These are phyloP conservation scores for Lasiommata megera DNA, from an alignment of 2,888 invertebrate species.

Conservation along the genomic window DNA sequence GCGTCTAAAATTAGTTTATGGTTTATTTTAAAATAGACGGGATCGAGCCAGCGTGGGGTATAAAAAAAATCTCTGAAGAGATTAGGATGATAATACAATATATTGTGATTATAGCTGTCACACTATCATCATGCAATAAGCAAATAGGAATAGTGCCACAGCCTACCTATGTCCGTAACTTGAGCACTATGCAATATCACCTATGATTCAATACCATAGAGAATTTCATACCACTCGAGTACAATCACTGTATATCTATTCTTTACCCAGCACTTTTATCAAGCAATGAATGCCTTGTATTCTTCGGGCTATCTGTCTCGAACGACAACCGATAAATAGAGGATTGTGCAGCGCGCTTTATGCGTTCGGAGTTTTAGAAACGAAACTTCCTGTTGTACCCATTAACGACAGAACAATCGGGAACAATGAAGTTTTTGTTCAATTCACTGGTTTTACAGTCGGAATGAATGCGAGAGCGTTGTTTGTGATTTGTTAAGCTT, in stretches of 20 bases:
- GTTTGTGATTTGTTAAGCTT: slow-evolving; percentile 1
- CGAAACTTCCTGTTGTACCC: background rate
- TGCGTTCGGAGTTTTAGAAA: background rate
- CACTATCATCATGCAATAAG: too few relatives aligned
- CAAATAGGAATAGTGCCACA: too few relatives aligned
- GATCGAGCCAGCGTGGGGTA: background rate
- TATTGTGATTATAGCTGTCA: too few relatives aligned
- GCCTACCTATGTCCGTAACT: too few relatives aligned
- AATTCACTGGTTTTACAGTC: background rate
- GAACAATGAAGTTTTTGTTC: slow-evolving; percentile 6
- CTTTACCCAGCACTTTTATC: too few relatives aligned
- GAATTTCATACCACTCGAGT: too few relatives aligned
- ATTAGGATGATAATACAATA: too few relatives aligned
- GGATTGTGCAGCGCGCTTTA: background rate
- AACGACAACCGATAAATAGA: slow-evolving; percentile 1
- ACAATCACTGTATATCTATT: too few relatives aligned
- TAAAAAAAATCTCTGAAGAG: too few relatives aligned
- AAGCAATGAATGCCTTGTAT: background rate
- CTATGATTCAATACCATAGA: too few relatives aligned
- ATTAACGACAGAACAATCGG: background rate
- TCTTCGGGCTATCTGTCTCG: background rate
- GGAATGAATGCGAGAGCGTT: background rate
- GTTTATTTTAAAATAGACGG: slow-evolving; percentile 1
- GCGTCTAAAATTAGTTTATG: slow-evolving; percentile 7
- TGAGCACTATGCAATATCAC: too few relatives aligned